phyloP scores from a whole-genome alignment of 2,113 vertebrate species.

The Dasyprocta punctata region DNA sequence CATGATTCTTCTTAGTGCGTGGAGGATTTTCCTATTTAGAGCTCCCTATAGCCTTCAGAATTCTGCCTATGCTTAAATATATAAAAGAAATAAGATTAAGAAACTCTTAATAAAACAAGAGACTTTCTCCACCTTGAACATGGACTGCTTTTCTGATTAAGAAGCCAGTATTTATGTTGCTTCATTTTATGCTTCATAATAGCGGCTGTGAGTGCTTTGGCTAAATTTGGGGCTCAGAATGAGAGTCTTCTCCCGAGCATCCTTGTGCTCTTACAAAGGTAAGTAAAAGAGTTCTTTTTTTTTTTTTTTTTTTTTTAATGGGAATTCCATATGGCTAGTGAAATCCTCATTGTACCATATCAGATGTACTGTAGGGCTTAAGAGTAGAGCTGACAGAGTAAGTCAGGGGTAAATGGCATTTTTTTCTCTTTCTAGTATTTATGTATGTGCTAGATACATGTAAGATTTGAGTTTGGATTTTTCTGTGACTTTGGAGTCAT shows the following conservation, averaged over 20 bases:
- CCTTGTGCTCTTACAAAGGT: conserved; percentile 97
- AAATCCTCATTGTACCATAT: neutral
- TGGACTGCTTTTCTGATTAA: neutral
- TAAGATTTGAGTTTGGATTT: conserved; percentile 38
- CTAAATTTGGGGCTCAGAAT: conserved; percentile 99
- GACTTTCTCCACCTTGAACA: neutral
- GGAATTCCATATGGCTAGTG: neutral
- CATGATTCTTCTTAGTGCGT: neutral
- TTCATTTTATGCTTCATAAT: conserved; percentile 16
- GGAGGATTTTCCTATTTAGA: neutral
- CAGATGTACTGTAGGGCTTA: neutral
- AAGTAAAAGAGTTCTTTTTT: conserved; percentile 61
- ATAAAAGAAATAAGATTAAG: conserved; percentile 52
- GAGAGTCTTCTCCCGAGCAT: conserved; percentile 97
- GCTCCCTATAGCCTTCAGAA: neutral
- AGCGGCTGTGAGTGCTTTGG: conserved; percentile 98
- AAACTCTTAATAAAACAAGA: neutral
- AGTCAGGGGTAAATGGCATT: neutral
- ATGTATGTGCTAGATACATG: neutral
- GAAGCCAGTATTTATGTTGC: neutral
- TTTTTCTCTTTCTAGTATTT: neutral
- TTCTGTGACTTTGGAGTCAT: conserved; percentile 52
- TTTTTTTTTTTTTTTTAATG: neutral
- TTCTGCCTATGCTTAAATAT: conserved; percentile 39
- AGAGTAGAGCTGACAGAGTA: neutral